Evolutionary conservation across 2,888 invertebrate genomes (phyloP), one percentile per base, ranked within the genome.

Genomic region (Drosophila mimica): DNA sequence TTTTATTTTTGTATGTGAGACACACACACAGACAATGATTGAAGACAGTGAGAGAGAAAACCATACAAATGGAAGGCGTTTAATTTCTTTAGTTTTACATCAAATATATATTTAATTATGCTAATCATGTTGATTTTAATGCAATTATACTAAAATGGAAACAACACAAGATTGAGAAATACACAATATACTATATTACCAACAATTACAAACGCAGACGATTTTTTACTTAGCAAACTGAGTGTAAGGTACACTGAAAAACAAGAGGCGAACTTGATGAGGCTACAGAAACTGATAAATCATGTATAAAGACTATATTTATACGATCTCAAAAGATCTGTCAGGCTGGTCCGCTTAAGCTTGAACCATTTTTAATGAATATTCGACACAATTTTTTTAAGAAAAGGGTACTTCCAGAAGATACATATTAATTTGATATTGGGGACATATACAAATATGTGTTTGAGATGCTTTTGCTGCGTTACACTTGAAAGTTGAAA

Each of bases 81-180:
- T 78, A 71, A 69, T 74, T 86, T 75, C 60, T 83, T 84, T 81
- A 83, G 74, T 81, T 83, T 51, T 72, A 82, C 65, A 68, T 56
- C 57, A 79, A 69, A 62, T 70, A 64, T 82, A 82, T 70, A 64
- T 81, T 79, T 84, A 82, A 87, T 86, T 88, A 76, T 68, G 74
- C 77, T 81, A 83, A 81, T 83, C 52, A 81, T 81, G 81, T 82
- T 82, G 82, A 84, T 75, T 84, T 81, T 72, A 82, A 83, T 87
- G 72, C 78, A 84, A 84, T 87, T 86, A 82, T 89, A 86, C 84
- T 76, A 86, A 88, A 84, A 87, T 65, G 71, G 53, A 81, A 83
- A 74, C 78, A 71, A 83, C 79, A 89, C 84, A 77, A 77, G 84
- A 86, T 77, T 78, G 68, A 74, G 25, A 87, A 89, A 86, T 88